Evolutionary conservation across 2,888 invertebrate species (phyloP).

Genomic region (Tanaodytes sp.): DNA sequence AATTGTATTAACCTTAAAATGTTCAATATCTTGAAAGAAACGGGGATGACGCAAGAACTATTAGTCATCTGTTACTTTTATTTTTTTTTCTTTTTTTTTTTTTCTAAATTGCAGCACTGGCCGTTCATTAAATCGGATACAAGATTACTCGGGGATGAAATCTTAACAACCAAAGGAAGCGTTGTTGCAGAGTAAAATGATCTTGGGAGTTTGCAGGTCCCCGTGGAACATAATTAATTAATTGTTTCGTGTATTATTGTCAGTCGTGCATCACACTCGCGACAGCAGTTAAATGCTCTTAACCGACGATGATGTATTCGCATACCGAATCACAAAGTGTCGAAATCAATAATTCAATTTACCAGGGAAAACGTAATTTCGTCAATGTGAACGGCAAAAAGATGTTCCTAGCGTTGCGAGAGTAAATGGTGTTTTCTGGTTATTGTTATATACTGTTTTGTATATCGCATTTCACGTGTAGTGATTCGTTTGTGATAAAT

Average conservation of each 20-base stretch:
- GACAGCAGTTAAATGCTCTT: slow-evolving; percentile 38
- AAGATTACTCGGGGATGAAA: slow-evolving; percentile 35
- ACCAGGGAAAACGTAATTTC: slow-evolving; percentile 3
- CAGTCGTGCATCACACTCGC: slow-evolving; percentile 24
- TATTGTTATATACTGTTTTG: too few species aligned
- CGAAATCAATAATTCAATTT: slow-evolving; percentile 32
- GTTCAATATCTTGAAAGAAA: too few species aligned
- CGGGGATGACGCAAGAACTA: slow-evolving; percentile 1
- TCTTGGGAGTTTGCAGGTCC: slow-evolving; percentile 22
- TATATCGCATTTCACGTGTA: too few species aligned
- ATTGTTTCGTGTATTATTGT: slow-evolving; percentile 42
- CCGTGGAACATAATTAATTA: slow-evolving; percentile 47
- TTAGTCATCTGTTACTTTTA: slow-evolving; percentile 20
- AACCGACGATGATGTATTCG: slow-evolving; percentile 29
- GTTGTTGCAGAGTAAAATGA: slow-evolving; percentile 31
- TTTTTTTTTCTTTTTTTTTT: too few species aligned
- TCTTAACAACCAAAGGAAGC: slow-evolving; percentile 28
- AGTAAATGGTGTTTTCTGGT: too few species aligned
- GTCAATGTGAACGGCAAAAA: too few species aligned
- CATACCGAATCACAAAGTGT: slow-evolving; percentile 4
- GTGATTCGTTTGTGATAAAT: too few species aligned
- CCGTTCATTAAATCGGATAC: slow-evolving; percentile 26
- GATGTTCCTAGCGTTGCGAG: too few species aligned
- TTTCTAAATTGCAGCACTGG: too few species aligned
- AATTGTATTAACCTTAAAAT: too few species aligned